Conservation (phyloP, 2,797 vertebrate species). For the Telmatherina bonti region DNA sequence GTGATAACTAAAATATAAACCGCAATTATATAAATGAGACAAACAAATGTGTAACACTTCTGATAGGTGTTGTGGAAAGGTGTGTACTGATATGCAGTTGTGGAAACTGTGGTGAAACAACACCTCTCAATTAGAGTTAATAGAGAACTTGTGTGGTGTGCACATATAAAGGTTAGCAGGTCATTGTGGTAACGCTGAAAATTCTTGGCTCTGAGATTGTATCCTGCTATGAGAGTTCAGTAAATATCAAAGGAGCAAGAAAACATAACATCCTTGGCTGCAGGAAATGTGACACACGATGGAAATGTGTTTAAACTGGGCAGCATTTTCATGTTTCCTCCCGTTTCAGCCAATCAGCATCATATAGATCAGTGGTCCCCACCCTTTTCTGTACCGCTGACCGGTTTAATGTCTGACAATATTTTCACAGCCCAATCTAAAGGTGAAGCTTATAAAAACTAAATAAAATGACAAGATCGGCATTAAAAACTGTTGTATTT, state of each 20-base stretch:
- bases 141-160: conserved; percentile 48
- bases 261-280: not conserved
- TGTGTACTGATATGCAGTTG: conserved; percentile 38
- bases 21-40: conserved; percentile 50
- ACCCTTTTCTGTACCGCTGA: too few species aligned
- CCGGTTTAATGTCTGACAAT: too few species aligned
- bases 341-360: not conserved
- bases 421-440: too few species aligned
- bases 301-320: not conserved
- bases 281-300: not conserved
- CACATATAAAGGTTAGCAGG: conserved; percentile 52
- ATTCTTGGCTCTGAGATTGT: conserved; percentile 14
- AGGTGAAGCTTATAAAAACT: too few species aligned
- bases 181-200: conserved; percentile 60
- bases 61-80: conserved; percentile 58
- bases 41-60: conserved; percentile 55
- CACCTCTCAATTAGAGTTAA: conserved; percentile 59
- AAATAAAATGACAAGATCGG: too few species aligned
- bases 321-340: not conserved
- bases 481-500: too few species aligned
- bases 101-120: conserved; percentile 65
- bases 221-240: not conserved
- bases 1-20: conserved; percentile 51
- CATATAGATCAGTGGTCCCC: not conserved
- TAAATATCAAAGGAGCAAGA: not conserved